Conservation (phyloP, 2,113 vertebrate species). For the Rostratula benghalensis region DNA sequence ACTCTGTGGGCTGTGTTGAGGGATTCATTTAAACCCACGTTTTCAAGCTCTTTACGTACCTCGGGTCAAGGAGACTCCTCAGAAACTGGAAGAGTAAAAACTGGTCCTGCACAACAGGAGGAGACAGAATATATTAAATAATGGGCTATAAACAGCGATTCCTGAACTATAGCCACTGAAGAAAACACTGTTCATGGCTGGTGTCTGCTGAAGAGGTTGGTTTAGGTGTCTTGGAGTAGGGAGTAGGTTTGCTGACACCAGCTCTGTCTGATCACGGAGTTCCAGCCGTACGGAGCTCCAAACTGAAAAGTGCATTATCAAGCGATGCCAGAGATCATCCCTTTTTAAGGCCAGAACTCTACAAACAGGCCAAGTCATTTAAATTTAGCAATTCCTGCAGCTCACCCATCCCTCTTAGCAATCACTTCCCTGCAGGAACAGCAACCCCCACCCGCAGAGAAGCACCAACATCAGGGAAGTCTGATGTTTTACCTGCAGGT, state of each 20-base stretch:
- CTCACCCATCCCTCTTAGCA: background rate
- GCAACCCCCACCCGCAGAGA: background rate
- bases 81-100: slow-evolving; percentile 88
- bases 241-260: background rate
- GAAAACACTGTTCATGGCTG: background rate
- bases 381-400: background rate
- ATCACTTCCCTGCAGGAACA: background rate
- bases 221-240: background rate
- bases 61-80: slow-evolving; percentile 85
- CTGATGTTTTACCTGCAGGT: slow-evolving; percentile 80
- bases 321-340: background rate
- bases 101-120: slow-evolving; percentile 76
- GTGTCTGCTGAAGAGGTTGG: background rate
- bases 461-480: background rate
- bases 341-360: background rate
- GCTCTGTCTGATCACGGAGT: background rate
- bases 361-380: background rate
- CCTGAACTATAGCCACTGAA: background rate
- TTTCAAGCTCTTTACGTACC: slow-evolving; percentile 75
- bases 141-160: background rate
- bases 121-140: background rate
- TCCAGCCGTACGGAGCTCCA: background rate
- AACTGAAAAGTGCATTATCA: background rate
- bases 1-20: background rate
- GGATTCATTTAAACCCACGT: background rate